Base-by-base conservation (phyloP, 2,113 vertebrate genomes). In the Trachemys scripta region DNA sequence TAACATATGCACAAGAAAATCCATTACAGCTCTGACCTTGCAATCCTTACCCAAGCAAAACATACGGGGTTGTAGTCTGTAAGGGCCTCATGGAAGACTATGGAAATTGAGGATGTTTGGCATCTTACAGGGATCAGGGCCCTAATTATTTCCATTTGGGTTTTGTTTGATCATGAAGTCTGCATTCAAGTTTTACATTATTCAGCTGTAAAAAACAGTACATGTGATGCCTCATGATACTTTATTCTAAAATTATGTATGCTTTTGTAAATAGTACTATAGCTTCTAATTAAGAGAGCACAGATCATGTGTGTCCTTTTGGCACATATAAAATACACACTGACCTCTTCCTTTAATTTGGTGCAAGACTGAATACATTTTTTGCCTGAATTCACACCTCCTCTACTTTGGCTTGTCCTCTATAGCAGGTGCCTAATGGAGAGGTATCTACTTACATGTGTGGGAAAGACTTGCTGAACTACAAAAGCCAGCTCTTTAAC, bases 381-480 rank as follows among this genome's bases (percentile, higher is more conserved):
- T 57, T 53, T 8, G 57, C 16, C 9, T 13, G 6, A 62, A n/a
- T 5, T 38, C 54, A 49, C 0, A 0, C 7, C 65, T 11, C n/a
- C 1, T 69, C 24, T 69, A 85, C 42, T 38, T 69, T 80, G 38
- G n/a, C 51, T 47, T 84, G n/a, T 50, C 69, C 53, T 79, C 49
- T 1, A 6, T 91, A 57, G 31, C 54, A 93, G 19, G 42, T 49
- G 53, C 42, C 91, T 57, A 89, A 84, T 12, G 72, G n/a, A 94
- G 72, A 89, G 69, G 54, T 20, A 72, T 24, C n/a, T 47, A 75
- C 56, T 85, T 62, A 89, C 24, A 82, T 49, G 90, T 49, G 59
- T 76, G 49, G 80, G 91, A 93, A 93, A 62, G 80, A 89, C 27
- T 25, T 51, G 84, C 76, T 80, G 94, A 92, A 93, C 42, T 56